phyloP scores from a whole-genome alignment of 2,888 invertebrate species.

The Nebria brevicollis region DNA sequence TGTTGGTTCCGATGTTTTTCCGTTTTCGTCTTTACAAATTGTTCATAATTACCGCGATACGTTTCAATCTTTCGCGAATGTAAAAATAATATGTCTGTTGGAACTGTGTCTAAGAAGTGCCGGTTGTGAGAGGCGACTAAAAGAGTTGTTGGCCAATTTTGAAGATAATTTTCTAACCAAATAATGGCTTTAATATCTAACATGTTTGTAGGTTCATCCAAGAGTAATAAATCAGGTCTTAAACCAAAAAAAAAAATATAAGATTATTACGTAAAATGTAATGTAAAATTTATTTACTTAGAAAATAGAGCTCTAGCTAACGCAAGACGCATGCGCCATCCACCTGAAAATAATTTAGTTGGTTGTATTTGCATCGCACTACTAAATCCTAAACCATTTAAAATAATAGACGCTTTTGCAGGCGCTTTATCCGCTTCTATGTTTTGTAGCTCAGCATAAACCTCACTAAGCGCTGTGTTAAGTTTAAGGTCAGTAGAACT shows the following conservation, averaged over 20 bases:
- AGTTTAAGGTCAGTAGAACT: slow-evolving; percentile 70
- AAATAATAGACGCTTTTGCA: slow-evolving; percentile 91
- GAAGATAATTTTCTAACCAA: slow-evolving; percentile 97
- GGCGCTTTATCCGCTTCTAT: slow-evolving; percentile 98
- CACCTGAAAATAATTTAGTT: slow-evolving; percentile 97
- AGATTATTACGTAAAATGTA: no score
- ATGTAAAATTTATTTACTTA: slow-evolving; percentile 63
- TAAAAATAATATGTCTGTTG: slow-evolving; percentile 95
- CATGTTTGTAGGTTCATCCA: slow-evolving; percentile 99
- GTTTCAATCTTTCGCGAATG: slow-evolving; percentile 89
- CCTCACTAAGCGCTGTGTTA: slow-evolving; percentile 78
- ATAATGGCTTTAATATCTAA: slow-evolving; percentile 99
- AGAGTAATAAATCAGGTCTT: slow-evolving; percentile 91
- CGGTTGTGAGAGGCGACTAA: slow-evolving; percentile 98
- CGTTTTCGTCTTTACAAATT: slow-evolving; percentile 92
- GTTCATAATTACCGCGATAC: slow-evolving; percentile 96
- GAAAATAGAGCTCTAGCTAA: slow-evolving; percentile 95
- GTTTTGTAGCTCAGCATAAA: slow-evolving; percentile 85
- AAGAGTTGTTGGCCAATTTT: slow-evolving; percentile 95
- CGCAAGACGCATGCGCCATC: slow-evolving; percentile 99
- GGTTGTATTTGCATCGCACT: slow-evolving; percentile 86
- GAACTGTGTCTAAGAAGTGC: slow-evolving; percentile 96
- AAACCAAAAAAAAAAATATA: slow-evolving; percentile 37
- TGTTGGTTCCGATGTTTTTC: slow-evolving; percentile 96
- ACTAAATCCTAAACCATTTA: slow-evolving; percentile 94